Evolutionary conservation across 2,888 invertebrate genomes (phyloP).

Genomic region (Stenodera caucasica): DNA sequence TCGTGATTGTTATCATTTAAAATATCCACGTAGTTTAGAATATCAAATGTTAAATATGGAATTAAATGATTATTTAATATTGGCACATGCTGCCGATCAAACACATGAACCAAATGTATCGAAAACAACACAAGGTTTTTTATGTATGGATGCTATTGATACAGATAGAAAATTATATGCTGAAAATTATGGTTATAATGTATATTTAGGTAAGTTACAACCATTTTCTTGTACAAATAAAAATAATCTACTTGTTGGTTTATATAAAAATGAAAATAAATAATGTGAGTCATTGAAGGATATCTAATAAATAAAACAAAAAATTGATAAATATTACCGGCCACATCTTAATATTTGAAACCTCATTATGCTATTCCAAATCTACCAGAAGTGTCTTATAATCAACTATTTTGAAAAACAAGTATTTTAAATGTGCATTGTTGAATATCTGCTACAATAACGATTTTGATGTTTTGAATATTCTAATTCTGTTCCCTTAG

Average conservation of each 20-base stretch:
- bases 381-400: no score
- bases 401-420: no score
- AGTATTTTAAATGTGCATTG: no score
- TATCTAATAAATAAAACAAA: no score
- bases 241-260: slow-evolving; percentile 82
- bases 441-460: no score
- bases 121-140: slow-evolving; percentile 73
- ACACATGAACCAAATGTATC: slow-evolving; percentile 75
- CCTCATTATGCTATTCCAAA: no score
- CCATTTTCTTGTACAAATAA: slow-evolving; percentile 89
- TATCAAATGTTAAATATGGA: slow-evolving; percentile 53
- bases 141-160: slow-evolving; percentile 88
- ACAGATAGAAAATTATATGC: slow-evolving; percentile 80
- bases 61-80: slow-evolving; percentile 68
- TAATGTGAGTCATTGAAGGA: no score
- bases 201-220: slow-evolving; percentile 73
- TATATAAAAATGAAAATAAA: slow-evolving; percentile 29
- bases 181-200: slow-evolving; percentile 73
- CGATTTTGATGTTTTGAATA: no score
- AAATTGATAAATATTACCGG: no score
- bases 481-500: not conserved
- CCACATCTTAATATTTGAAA: no score
- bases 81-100: slow-evolving; percentile 92
- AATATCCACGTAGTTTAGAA: slow-evolving; percentile 78
- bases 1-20: slow-evolving; percentile 75